Base-by-base conservation (phyloP, 1,140 invertebrate genomes). In the Leptinotarsa texana region DNA sequence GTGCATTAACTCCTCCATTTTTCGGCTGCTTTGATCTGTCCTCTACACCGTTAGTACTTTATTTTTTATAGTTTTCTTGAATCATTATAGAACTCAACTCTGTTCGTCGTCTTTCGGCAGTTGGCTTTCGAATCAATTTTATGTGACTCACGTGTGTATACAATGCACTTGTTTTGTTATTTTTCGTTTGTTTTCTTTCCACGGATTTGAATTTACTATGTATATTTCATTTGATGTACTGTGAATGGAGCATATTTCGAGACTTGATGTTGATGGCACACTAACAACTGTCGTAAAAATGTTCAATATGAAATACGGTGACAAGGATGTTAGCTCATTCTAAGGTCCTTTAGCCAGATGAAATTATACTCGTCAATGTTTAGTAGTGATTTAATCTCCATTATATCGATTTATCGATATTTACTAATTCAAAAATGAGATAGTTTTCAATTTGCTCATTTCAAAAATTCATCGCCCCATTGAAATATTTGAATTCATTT, bases 101-200 rank as follows among this genome's bases (percentile, higher is more conserved):
- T 80, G 80, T 75, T 79, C 65, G 74, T 72, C 77, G 76, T 82
- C 80, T 79, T 73, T 82, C 78, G 75, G 75, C 80, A 79, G 77
- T 79, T 77, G 76, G 78, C 77, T 79, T 81, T 79, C 80, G 80
- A 70, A 74, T 69, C 69, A 63, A 80, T 81, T 81, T 81, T 81
- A 81, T 81, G 78, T 79, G 80, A 80, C 76, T 79, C 80, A 81
- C 79, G 79, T 81, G 80, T 81, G 77, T 80, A 81, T 81, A 81
- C 80, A 81, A 80, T 72, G 69, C 57, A 72, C 57, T 72, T 72
- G 57, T 72, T 72, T 72, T 63, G 57, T 72, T 72, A 62, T 72
- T 24, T 62, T 62, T 72, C 21, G 69, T 72, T 72, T 72, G 61
- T 72, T 72, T 72, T 62, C 68, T 69, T 62, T 62, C n/a, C 49